Evolutionary conservation across 2,888 invertebrate genomes (phyloP).

Genomic region (Cheilosia scutellata): DNA sequence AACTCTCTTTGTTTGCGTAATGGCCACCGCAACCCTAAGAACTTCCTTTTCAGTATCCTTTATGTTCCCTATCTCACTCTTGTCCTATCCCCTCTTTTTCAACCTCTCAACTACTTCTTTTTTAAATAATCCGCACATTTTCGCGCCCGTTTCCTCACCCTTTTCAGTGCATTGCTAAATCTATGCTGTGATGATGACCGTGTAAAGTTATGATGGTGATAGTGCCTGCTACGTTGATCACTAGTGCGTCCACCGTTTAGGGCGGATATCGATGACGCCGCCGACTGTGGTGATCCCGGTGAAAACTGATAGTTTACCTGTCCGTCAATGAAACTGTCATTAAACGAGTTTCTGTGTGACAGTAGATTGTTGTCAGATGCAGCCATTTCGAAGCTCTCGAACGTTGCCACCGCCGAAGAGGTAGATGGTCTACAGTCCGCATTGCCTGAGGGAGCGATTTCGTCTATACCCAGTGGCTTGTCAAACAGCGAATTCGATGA

Average conservation of each 20-base stretch:
- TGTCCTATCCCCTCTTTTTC: not conserved
- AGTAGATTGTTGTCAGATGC: conserved; percentile 82
- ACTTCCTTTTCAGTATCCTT: conserved; percentile 23
- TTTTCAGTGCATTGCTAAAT: conserved; percentile 81
- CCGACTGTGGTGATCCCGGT: conserved; percentile 79
- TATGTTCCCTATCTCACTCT: not conserved
- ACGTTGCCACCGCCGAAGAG: conserved; percentile 76
- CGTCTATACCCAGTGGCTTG: conserved; percentile 82
- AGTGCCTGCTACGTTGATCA: conserved; percentile 56
- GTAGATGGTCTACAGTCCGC: conserved; percentile 77
- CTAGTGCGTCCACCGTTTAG: conserved; percentile 43
- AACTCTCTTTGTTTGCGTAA: too few relatives aligned
- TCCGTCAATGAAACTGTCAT: conserved; percentile 63
- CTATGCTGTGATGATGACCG: conserved; percentile 76
- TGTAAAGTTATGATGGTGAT: conserved; percentile 77
- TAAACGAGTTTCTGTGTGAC: conserved; percentile 78
- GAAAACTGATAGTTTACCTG: conserved; percentile 78
- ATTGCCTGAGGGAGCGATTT: conserved; percentile 78
- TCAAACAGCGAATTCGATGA: conserved; percentile 83
- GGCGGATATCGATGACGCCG: conserved; percentile 77
- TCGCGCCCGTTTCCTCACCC: conserved; percentile 83
- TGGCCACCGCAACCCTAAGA: not conserved
- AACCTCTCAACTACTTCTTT: conserved; percentile 80
- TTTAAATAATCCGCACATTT: conserved; percentile 84
- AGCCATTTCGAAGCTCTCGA: conserved; percentile 82